Evolutionary conservation across 2,888 invertebrate genomes (phyloP).

Genomic region (Conchocele bisecta): DNA sequence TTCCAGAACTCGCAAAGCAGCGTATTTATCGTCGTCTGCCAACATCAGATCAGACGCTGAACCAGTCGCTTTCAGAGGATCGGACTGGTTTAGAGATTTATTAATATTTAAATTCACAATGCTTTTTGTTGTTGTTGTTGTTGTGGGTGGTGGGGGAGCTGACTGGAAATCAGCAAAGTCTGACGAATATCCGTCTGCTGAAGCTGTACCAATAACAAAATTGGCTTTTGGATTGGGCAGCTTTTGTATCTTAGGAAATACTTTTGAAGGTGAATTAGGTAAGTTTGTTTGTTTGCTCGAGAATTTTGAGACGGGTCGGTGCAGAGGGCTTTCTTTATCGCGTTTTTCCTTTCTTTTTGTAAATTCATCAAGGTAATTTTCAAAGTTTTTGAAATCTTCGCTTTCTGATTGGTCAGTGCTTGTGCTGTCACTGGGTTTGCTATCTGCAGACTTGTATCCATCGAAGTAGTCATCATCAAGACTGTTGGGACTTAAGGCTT

Average conservation of each 20-base stretch:
- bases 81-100: background rate
- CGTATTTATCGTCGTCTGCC: slow-evolving; percentile 77
- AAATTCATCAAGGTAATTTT: slow-evolving; percentile 75
- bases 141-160: slow-evolving; percentile 49
- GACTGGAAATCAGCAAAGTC: slow-evolving; percentile 76
- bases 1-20: slow-evolving; percentile 68
- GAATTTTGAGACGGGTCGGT: slow-evolving; percentile 62
- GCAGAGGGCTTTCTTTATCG: slow-evolving; percentile 65
- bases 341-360: slow-evolving; percentile 61
- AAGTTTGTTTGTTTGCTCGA: background rate
- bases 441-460: slow-evolving; percentile 72
- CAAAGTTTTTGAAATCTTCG: slow-evolving; percentile 76
- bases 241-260: slow-evolving; percentile 21
- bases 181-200: slow-evolving; percentile 60
- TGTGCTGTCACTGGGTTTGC: slow-evolving; percentile 71
- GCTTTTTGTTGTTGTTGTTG: background rate
- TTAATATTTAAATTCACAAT: background rate
- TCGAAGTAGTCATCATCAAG: slow-evolving; percentile 75
- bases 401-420: slow-evolving; percentile 78
- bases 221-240: slow-evolving; percentile 15
- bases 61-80: slow-evolving; percentile 42
- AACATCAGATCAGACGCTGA: slow-evolving; percentile 65
- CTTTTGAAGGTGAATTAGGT: slow-evolving; percentile 11
- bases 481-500: slow-evolving; percentile 58
- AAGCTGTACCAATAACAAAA: background rate